Percentiles rank a stretch among this genome's conserved stretches.
Evolutionary conservation across 2,113 vertebrate species (phyloP).

Genomic region (Hoplias malabaricus): DNA sequence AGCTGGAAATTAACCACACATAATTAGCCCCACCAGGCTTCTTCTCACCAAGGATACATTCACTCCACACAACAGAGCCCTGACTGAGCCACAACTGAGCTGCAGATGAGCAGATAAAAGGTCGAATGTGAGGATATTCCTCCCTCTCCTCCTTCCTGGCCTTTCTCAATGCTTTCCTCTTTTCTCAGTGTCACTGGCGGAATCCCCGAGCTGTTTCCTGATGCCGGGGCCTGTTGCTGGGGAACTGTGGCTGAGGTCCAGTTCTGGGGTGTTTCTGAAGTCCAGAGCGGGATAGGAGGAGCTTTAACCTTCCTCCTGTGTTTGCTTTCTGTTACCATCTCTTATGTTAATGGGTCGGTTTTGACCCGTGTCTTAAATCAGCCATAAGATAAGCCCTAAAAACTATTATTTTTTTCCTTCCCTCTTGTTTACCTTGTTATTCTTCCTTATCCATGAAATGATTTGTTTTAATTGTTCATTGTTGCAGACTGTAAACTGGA

Average conservation of each 20-base stretch:
- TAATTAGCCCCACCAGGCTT: neutral
- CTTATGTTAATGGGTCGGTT: no score
- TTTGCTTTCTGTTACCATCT: no score
- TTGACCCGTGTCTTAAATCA: no score
- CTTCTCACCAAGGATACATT: neutral
- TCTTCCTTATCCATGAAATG: no score
- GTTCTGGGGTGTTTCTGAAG: conserved; percentile 71
- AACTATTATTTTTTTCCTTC: no score
- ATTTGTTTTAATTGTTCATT: no score
- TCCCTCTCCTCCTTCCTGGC: conserved; percentile 69
- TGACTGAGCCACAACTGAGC: conserved; percentile 10
- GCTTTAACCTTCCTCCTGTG: no score
- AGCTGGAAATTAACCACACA: neutral
- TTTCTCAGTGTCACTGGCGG: conserved; percentile 70
- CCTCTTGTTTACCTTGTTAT: no score
- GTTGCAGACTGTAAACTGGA: no score
- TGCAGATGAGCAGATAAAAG: conserved; percentile 8
- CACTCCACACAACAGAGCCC: no score
- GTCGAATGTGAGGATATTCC: conserved; percentile 48
- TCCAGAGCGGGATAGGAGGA: conserved; percentile 36
- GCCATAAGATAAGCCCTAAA: no score
- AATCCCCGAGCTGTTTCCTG: conserved; percentile 88
- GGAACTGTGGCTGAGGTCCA: conserved; percentile 81
- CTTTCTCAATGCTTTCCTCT: conserved; percentile 72
- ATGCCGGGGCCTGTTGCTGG: conserved; percentile 86